Evolutionary conservation across 2,113 vertebrate species (phyloP).

Genomic region (Orthonyx spaldingii): DNA sequence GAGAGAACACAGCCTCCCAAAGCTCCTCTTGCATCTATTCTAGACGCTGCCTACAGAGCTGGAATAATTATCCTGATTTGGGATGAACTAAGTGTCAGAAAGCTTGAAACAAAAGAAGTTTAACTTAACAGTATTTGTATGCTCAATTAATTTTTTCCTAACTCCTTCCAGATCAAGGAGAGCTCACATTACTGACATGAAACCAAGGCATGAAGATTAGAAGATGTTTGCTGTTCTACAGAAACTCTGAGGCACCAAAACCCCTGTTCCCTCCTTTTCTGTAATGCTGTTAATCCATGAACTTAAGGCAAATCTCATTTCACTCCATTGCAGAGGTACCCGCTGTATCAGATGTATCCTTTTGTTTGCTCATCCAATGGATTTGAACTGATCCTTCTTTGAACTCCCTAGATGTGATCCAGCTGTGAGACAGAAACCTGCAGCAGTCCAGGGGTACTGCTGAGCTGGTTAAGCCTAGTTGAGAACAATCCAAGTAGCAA

Average conservation of each 20-base stretch:
- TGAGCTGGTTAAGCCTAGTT: neutral
- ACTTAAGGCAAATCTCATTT: neutral
- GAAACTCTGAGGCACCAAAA: neutral
- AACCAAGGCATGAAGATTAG: neutral
- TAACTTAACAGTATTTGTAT: neutral
- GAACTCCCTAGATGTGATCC: neutral
- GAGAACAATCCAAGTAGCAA: rapidly evolving
- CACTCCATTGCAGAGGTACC: neutral
- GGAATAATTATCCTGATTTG: neutral
- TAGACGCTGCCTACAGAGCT: neutral
- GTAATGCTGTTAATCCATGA: neutral
- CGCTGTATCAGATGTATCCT: no score
- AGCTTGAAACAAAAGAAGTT: neutral
- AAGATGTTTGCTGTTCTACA: neutral
- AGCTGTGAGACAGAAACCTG: neutral
- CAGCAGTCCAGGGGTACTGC: neutral
- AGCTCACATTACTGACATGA: neutral
- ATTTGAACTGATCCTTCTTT: neutral
- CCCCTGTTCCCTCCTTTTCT: neutral
- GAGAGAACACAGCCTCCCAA: neutral
- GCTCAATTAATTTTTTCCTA: neutral
- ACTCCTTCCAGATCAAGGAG: neutral
- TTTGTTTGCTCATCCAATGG: neutral
- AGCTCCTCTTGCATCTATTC: neutral
- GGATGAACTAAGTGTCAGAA: neutral